Evolutionary conservation across 2,888 invertebrate genomes (phyloP).

Genomic region (Selenia dentaria): DNA sequence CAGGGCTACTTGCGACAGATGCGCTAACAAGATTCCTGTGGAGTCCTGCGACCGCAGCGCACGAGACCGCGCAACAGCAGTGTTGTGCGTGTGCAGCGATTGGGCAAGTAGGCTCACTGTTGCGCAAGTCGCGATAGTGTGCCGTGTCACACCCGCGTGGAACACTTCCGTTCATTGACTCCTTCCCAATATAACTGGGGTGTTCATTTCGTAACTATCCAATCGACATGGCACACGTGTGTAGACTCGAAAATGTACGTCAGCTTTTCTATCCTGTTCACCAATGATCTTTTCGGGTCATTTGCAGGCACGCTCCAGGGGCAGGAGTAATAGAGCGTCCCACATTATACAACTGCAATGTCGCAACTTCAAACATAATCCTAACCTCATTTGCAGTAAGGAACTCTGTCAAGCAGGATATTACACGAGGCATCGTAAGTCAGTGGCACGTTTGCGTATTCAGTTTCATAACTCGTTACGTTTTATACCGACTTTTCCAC

Average conservation of each 20-base stretch:
- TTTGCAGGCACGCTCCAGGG: slow-evolving; percentile 51
- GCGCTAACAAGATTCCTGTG: slow-evolving; percentile 62
- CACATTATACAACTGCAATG: slow-evolving; percentile 37
- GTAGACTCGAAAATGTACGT: slow-evolving; percentile 40
- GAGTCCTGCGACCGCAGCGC: slow-evolving; percentile 54
- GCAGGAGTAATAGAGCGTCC: slow-evolving; percentile 39
- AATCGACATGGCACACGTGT: slow-evolving; percentile 58
- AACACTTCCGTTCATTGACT: slow-evolving; percentile 84
- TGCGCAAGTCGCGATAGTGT: slow-evolving; percentile 77
- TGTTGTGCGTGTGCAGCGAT: slow-evolving; percentile 54
- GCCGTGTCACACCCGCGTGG: slow-evolving; percentile 78
- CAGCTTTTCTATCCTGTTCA: slow-evolving; percentile 31
- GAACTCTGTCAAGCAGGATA: slow-evolving; percentile 64
- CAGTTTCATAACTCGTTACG: slow-evolving; percentile 81
- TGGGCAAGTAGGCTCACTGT: slow-evolving; percentile 69
- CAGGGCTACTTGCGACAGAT: slow-evolving; percentile 57
- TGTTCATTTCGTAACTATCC: slow-evolving; percentile 73
- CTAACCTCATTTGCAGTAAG: slow-evolving; percentile 41
- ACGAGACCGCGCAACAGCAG: slow-evolving; percentile 48
- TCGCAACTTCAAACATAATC: slow-evolving; percentile 49
- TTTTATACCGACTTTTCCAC: slow-evolving; percentile 73
- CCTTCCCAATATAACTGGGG: slow-evolving; percentile 77
- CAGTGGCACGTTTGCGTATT: slow-evolving; percentile 68
- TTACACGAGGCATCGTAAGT: slow-evolving; percentile 61
- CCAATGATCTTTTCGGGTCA: slow-evolving; percentile 61